Percentiles rank a stretch among this genome's conserved stretches.
phyloP scores from a whole-genome alignment of 2,888 invertebrate genomes.

The Noctua janthe region DNA sequence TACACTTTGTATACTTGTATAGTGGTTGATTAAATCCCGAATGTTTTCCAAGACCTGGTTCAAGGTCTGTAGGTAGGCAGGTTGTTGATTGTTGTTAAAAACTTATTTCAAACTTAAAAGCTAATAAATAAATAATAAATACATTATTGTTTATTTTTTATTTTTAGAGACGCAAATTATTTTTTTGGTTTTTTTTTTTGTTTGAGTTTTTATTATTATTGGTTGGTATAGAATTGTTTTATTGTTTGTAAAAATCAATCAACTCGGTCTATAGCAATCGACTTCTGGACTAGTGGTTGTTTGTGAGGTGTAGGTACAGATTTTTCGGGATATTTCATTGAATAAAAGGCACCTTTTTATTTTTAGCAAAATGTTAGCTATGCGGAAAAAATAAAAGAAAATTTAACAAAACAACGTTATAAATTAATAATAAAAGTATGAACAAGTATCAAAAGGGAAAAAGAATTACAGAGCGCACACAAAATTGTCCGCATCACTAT shows the following conservation, averaged over 20 bases:
- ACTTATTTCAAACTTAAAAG: background rate
- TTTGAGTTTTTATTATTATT: background rate
- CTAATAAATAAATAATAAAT: background rate
- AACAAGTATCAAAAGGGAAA: background rate
- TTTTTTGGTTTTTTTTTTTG: background rate
- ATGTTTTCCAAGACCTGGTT: background rate
- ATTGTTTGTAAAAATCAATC: background rate
- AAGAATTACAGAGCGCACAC: too few species aligned
- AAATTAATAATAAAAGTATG: too few species aligned
- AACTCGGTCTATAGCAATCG: too few species aligned
- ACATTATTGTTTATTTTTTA: too few species aligned
- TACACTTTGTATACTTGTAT: background rate
- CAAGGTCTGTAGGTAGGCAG: background rate
- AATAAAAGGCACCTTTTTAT: background rate
- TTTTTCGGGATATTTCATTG: background rate
- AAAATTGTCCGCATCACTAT: background rate
- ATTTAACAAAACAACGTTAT: background rate
- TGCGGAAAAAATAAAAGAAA: background rate
- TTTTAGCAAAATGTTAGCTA: background rate
- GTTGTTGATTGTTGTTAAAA: background rate
- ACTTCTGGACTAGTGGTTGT: too few species aligned
- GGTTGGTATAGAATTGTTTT: background rate
- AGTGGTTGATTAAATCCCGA: background rate
- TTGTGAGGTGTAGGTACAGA: too few species aligned
- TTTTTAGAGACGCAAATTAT: too few species aligned